phyloP scores from a whole-genome alignment of 2,113 vertebrate genomes.

The Budorcas taxicolor region DNA sequence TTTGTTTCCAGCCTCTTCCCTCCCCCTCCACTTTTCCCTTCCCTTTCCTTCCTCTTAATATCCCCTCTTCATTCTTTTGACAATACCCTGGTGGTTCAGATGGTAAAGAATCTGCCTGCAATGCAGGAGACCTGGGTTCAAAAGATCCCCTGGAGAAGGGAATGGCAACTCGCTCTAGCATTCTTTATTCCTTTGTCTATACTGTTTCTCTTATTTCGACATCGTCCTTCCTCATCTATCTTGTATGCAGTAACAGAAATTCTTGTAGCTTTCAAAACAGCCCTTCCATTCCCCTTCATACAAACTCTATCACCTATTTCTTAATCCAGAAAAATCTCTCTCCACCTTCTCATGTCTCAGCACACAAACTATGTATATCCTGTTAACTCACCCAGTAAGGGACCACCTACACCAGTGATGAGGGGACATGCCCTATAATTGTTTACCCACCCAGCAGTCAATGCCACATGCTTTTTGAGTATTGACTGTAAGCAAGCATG shows the following conservation, averaged over 20 bases:
- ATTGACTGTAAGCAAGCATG: not conserved
- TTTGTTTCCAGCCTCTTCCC: not conserved
- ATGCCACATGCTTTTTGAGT: not conserved
- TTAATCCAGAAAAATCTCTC: not conserved
- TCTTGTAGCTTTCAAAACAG: not conserved
- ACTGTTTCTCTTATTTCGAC: not conserved
- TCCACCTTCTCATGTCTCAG: not conserved
- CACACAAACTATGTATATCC: not conserved
- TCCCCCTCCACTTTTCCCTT: not conserved
- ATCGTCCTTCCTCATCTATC: not conserved
- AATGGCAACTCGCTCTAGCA: not conserved
- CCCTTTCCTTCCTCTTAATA: not conserved
- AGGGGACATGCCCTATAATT: too few species aligned
- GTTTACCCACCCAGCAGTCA: not conserved
- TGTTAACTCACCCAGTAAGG: not conserved
- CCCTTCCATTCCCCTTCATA: not conserved
- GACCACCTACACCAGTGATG: not conserved
- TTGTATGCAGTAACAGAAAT: not conserved
- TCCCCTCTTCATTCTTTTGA: not conserved
- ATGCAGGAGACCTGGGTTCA: not conserved
- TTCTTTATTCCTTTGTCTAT: not conserved
- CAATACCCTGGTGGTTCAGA: not conserved
- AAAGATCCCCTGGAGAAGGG: not conserved
- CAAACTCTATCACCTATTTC: not conserved
- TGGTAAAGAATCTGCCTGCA: not conserved